Evolutionary conservation across 2,888 invertebrate genomes (phyloP).

Genomic region (Sympetrum striolatum): DNA sequence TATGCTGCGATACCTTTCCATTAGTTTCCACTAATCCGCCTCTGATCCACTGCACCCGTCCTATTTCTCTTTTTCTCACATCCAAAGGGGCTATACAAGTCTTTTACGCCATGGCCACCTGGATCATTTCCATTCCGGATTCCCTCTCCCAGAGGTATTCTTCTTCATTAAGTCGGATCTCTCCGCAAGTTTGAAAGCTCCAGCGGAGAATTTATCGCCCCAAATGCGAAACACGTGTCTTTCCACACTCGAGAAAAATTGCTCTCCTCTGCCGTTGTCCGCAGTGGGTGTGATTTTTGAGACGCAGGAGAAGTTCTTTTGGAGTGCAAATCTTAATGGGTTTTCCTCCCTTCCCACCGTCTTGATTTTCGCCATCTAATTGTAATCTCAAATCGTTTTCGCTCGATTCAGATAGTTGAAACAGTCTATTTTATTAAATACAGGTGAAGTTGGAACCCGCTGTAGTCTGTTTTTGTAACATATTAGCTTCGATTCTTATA

Average conservation of each 20-base stretch:
- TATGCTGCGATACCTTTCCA: neutral
- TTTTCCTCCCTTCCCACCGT: too few relatives aligned
- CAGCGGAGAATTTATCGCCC: neutral
- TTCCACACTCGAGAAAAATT: neutral
- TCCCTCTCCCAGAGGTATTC: neutral
- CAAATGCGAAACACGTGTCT: neutral
- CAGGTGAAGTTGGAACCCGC: too few relatives aligned
- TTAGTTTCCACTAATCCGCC: neutral
- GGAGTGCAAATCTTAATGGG: too few relatives aligned
- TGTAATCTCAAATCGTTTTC: too few relatives aligned
- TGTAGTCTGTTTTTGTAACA: too few relatives aligned
- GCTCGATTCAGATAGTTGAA: too few relatives aligned
- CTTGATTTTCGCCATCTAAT: too few relatives aligned
- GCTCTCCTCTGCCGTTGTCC: neutral
- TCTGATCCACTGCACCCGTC: neutral
- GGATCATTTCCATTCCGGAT: neutral
- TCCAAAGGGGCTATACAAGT: neutral
- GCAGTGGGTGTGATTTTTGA: neutral
- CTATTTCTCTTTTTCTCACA: neutral
- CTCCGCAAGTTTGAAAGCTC: neutral
- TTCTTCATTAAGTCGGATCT: neutral
- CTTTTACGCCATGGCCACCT: neutral
- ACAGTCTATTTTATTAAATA: too few relatives aligned
- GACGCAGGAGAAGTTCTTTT: neutral
- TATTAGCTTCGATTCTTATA: too few relatives aligned